phyloP scores from a whole-genome alignment of 1,140 invertebrate species.

The Leptopilina clavipes region DNA sequence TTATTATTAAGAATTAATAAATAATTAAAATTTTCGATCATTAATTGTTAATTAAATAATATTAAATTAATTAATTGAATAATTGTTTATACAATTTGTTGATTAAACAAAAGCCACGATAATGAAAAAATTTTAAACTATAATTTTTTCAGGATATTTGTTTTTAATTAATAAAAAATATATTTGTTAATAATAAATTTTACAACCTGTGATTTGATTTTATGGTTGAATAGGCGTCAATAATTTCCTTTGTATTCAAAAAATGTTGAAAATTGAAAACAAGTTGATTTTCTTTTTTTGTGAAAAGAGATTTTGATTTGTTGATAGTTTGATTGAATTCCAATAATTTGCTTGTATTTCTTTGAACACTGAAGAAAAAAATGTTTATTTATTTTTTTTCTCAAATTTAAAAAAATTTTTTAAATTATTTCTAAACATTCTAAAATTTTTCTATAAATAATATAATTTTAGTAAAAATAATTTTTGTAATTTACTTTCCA shows the following conservation, averaged over 20 bases:
- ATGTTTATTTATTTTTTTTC: not conserved
- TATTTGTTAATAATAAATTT: not conserved
- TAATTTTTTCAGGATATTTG: too few species aligned
- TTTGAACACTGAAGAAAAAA: not conserved
- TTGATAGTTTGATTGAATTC: not conserved
- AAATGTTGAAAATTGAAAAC: slow-evolving; percentile 45
- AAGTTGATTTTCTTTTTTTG: slow-evolving; percentile 7
- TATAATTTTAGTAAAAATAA: too few species aligned
- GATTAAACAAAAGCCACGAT: too few species aligned
- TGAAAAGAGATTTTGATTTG: not conserved
- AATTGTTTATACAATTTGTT: too few species aligned
- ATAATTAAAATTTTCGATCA: too few species aligned
- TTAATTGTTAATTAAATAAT: too few species aligned
- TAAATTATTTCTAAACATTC: too few species aligned
- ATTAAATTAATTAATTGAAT: too few species aligned
- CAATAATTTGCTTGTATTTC: not conserved
- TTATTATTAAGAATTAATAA: too few species aligned
- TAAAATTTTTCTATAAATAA: not conserved
- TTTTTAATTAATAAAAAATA: too few species aligned
- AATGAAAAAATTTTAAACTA: too few species aligned
- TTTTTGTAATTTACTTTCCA: slow-evolving; percentile 1
- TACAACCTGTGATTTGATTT: slow-evolving; percentile 45
- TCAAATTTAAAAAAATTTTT: too few species aligned
- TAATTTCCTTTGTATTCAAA: slow-evolving; percentile 34
- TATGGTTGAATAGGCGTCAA: slow-evolving; percentile 36